Evolutionary conservation across 2,888 invertebrate genomes (phyloP).

Genomic region (Euzetes globulus): DNA sequence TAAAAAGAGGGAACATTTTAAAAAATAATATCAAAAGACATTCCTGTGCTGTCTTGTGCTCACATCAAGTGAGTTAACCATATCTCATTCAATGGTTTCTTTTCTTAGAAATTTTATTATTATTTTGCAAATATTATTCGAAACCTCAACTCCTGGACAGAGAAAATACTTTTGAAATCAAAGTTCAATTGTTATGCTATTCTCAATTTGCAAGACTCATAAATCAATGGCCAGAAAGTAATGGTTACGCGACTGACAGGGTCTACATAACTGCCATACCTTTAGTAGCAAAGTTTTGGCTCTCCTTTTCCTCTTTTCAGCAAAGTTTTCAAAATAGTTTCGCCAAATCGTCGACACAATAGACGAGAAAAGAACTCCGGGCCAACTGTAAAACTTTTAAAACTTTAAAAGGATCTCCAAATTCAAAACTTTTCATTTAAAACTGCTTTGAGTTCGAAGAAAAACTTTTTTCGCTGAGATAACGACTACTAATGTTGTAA

Average conservation of each 20-base stretch:
- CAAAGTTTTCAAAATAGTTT: not conserved
- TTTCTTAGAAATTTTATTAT: not conserved
- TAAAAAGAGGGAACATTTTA: not conserved
- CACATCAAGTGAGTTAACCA: not conserved
- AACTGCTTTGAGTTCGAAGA: not conserved
- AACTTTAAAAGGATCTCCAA: not conserved
- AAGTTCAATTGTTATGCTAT: not conserved
- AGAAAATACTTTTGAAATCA: not conserved
- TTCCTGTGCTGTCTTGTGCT: not conserved
- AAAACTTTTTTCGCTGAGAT: not conserved
- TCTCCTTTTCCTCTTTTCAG: constrained; percentile 4
- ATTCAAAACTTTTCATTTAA: not conserved
- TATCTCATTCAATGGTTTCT: not conserved
- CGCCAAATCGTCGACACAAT: not conserved
- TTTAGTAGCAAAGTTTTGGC: not conserved
- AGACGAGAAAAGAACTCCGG: not conserved
- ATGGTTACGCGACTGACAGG: constrained; percentile 17
- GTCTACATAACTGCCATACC: constrained; percentile 28
- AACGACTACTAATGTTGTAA: constrained; percentile 11
- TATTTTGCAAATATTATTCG: not conserved
- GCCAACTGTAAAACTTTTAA: not conserved
- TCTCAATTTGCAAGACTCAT: not conserved
- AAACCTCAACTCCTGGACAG: not conserved
- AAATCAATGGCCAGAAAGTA: constrained; percentile 5
- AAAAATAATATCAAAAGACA: not conserved